Evolutionary conservation across 64 coral and sea anemone species (phyloP), one percentile per base, ranked within the genome.

Genomic region (Pocillopora verrucosa): DNA sequence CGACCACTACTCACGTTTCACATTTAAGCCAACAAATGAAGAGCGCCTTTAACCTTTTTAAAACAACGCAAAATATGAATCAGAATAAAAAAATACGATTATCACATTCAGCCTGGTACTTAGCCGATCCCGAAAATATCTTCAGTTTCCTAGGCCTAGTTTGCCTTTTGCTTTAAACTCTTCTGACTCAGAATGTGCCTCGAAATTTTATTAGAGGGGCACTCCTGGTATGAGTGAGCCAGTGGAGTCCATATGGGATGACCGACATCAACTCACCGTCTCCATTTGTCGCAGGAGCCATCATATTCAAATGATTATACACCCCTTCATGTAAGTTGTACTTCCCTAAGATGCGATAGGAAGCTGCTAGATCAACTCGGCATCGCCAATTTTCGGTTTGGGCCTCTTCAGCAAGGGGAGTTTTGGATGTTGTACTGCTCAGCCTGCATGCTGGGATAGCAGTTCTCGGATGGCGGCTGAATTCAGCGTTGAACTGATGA

Each of bases 291-390:
- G 90, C 94, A 11, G 94, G 94, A 86, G 87, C 94, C 87, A 96
- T 90, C 75, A 93, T 88, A 58, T 74, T 96, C 87, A 96, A 67
- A 87, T 96, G 94, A 59, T 96, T 96, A 36, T 90, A 96, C 67
- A 96, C 79, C 20, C 94, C 94, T 80, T 96, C 94, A 34, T 96
- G 90, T 30, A 96, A 56, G 30, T 86, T 79, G 72, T 76, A 83
- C 58, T 70, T 80, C 70, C 92, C 94, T 67, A 96, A 92, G 14
- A 91, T 91, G 59, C 87, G 87, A 56, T 92, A 96, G 10, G 91
- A 77, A 10, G 94, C 81, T 24, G 94, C 94, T 73, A 96, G 77
- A 62, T 96, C 91, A 69, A 96, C 76, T 34, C 94, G 87, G 13
- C 90, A 16, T 58, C 63, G 64, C 94, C 94, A 96, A 81, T 96